Evolutionary conservation across 2,888 invertebrate genomes (phyloP), one percentile per base, ranked within the genome.

Genomic region (Epirrita christyi): DNA sequence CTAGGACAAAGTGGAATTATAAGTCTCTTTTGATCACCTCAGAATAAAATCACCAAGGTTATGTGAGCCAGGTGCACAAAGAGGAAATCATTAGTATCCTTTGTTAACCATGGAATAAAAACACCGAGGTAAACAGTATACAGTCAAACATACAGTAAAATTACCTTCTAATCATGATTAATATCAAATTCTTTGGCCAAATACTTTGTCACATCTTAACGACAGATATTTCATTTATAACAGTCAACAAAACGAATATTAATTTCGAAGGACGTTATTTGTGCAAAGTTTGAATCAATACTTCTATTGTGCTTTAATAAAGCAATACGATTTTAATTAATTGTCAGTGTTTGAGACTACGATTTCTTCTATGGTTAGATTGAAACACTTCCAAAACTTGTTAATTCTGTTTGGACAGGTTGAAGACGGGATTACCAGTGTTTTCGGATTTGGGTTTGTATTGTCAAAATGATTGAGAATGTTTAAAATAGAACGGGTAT

Each of bases 321-420:
- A 78, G 73, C 71, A 78, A 72, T 70, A 82, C 84, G 75, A 72
- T 81, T 85, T 80, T 85, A 85, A 85, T 86, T 86, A 86, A 86
- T 86, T 85, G 85, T 83, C 81, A 81, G 78, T 72, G 75, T 81
- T 84, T 83, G 80, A 14, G 11, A 37, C 57, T 43, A 57, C 34
- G 34, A 43, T 9, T 47, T 47, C 44, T 32, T 53, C 58, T 41
- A 49, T 41, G 48, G 42, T 46, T 59, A 50, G 54, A 59, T 83
- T 82, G 83, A 85, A 85, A 80, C 82, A 78, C 78, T 84, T 80
- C 70, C 71, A 71, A 70, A 83, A 86, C 77, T 85, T 86, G 81
- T 83, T 78, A 81, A 79, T 80, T 82, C 82, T 86, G 85, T 86
- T 86, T 85, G 74, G 83, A 82, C 81, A 85, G 86, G 79, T 78